Base-by-base conservation (phyloP, 2,888 invertebrate genomes). In the Oligia latruncula region DNA sequence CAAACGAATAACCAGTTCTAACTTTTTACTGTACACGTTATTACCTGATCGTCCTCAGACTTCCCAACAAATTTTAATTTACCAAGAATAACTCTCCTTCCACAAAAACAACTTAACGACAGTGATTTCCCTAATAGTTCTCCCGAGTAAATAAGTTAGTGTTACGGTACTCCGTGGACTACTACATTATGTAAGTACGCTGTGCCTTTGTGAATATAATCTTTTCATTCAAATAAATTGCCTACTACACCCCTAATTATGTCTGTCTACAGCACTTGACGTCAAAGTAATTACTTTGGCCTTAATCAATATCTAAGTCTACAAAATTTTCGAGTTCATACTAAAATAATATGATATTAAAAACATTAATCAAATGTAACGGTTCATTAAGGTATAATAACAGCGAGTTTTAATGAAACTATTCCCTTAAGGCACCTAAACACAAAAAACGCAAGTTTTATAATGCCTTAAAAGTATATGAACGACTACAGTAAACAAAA, bases 101-200 rank as follows among this genome's bases (percentile, higher is more conserved):
- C 58, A 79, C 64, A 71, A 78, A 76, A 84, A 79, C 83, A 71
- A 83, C 46, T 83, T 83, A 74, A 76, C 64, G 73, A 84, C 87
- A 76, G 60, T 46, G 84, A 84, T 86, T 86, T 86, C 52, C 75
- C 75, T 84, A 84, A 84, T 84, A 84, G 87, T 83, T 71, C 83
- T 76, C 86, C 73, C 13, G 87, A 79, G 76, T 87, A 74, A 83
- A 85, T 85, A 80, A 77, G 74, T 87, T 80, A 85, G 87, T 64
- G 62, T 83, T 49, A 74, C 74, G 62, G 74, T 77, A 43, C 76
- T 66, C 68, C 23, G 23, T n/a, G 65, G 65, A 62, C 80, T 74
- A 74, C 74, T 83, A 55, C 17, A 66, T 80, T 74, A 83, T 74
- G 74, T 74, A 77, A 74, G 40, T 52, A 74, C 62, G 46, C 65